A percentile compares a stretch with the other conserved stretches of the same genome.
Evolutionary conservation across 2,888 invertebrate genomes (phyloP).

Genomic region (Hydropsyche betteni): DNA sequence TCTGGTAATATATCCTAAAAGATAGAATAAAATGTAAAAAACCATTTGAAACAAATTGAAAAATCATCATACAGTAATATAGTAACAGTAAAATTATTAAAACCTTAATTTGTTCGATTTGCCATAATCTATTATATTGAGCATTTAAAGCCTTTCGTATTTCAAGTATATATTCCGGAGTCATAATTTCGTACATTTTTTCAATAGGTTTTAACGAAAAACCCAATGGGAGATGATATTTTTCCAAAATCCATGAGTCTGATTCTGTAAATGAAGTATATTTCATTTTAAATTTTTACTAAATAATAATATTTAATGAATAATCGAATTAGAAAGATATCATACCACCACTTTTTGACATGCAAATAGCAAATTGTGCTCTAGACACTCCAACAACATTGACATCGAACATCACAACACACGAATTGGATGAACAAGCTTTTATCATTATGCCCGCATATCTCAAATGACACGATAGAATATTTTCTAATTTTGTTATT

Average conservation of each 20-base stretch:
- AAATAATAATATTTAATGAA: background rate
- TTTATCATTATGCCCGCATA: conserved; percentile 43
- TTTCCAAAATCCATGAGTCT: conserved; percentile 40
- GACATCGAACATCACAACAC: conserved; percentile 38
- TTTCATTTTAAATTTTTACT: background rate
- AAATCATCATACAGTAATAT: background rate
- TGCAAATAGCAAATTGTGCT: conserved; percentile 37
- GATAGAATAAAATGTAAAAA: background rate
- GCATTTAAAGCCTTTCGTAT: conserved; percentile 43
- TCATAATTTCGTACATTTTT: conserved; percentile 35
- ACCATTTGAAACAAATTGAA: background rate
- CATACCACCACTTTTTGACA: conserved; percentile 14
- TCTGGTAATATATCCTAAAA: conserved; percentile 40
- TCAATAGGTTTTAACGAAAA: conserved; percentile 36
- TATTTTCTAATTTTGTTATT: conserved; percentile 15
- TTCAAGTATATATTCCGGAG: conserved; percentile 29
- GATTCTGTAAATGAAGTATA: conserved; percentile 28
- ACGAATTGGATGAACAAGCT: conserved; percentile 17
- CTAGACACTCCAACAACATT: conserved; percentile 23
- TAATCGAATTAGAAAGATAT: background rate
- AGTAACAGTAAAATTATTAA: background rate
- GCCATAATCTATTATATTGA: conserved; percentile 38
- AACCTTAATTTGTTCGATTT: conserved; percentile 43
- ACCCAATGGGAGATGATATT: conserved; percentile 43
- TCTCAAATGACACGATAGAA: conserved; percentile 34